These are phyloP conservation scores for Mactra quadrangularis DNA, from an alignment of 1,140 invertebrate genomes.

Conservation along the genomic window DNA sequence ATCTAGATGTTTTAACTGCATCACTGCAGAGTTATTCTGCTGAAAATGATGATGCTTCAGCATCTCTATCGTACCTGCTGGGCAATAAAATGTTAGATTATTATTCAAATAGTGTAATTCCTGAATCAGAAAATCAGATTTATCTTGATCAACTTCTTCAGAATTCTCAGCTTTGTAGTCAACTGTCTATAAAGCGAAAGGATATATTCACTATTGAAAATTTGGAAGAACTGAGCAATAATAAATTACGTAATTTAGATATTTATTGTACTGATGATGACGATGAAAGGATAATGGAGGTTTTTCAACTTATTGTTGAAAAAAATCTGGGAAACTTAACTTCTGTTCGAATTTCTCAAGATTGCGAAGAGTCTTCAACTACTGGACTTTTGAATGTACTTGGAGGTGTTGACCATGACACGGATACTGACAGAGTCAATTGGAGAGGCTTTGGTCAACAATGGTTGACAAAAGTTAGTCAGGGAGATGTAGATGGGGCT, in stretches of 20 bases:
- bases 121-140: background rate
- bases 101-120: slow-evolving; percentile 2
- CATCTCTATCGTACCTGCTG: slow-evolving; percentile 8
- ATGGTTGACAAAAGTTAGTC: background rate
- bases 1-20: slow-evolving; percentile 31
- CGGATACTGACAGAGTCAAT: background rate
- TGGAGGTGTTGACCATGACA: background rate
- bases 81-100: slow-evolving; percentile 39
- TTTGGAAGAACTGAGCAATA: slow-evolving; percentile 19
- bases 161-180: slow-evolving; percentile 22
- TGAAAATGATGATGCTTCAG: background rate
- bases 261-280: slow-evolving; percentile 18
- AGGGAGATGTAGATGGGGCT: background rate
- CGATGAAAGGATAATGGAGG: background rate
- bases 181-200: background rate
- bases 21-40: background rate
- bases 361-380: background rate
- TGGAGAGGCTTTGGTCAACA: background rate
- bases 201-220: background rate
- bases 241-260: background rate
- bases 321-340: background rate
- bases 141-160: slow-evolving; percentile 29
- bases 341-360: background rate
- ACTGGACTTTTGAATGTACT: slow-evolving; percentile 8
- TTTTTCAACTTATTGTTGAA: background rate